Evolutionary conservation across 2,113 vertebrate species (phyloP).

Genomic region (Triplophysa tibetana): DNA sequence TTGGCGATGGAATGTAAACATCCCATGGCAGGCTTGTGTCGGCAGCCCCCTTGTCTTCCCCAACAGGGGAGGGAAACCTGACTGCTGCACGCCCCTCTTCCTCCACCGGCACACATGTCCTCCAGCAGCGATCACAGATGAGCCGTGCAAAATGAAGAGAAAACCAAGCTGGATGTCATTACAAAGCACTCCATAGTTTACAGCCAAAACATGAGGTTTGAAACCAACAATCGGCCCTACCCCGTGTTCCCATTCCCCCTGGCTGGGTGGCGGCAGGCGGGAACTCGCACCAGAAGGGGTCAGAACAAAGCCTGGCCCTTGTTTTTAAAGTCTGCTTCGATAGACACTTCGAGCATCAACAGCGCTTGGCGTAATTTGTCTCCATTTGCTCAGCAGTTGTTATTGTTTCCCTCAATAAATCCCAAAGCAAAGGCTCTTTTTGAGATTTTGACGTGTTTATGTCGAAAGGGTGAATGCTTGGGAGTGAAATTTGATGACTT

Average conservation of each 20-base stretch:
- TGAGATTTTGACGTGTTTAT: conserved; percentile 20
- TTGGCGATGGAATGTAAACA: conserved; percentile 53
- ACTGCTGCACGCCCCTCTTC: not conserved
- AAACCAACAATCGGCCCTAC: conserved; percentile 36
- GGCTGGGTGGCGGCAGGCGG: not conserved
- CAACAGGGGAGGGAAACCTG: conserved; percentile 41
- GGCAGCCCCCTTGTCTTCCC: conserved; percentile 18
- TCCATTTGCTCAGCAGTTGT: conserved; percentile 56
- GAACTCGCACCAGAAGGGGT: conserved; percentile 12
- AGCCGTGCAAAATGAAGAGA: conserved; percentile 71
- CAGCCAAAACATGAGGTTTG: conserved; percentile 44
- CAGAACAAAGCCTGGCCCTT: conserved; percentile 54
- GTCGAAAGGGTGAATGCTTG: conserved; percentile 3
- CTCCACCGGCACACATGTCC: conserved; percentile 9
- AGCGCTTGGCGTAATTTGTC: conserved; percentile 64
- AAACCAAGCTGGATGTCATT: conserved; percentile 75
- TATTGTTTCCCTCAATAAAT: conserved; percentile 52
- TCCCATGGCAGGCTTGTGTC: conserved; percentile 21
- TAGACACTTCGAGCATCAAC: conserved; percentile 63
- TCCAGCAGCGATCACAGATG: conserved; percentile 65
- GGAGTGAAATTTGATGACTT: conserved; percentile 29
- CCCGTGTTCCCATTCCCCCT: conserved; percentile 6
- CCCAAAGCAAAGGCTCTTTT: conserved; percentile 22
- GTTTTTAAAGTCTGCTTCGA: conserved; percentile 69
- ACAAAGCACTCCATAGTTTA: conserved; percentile 58